A percentile compares a stretch with the other conserved stretches of the same genome.
phyloP scores from a whole-genome alignment of 2,113 vertebrate species.

The Brachionichthys hirsutus region DNA sequence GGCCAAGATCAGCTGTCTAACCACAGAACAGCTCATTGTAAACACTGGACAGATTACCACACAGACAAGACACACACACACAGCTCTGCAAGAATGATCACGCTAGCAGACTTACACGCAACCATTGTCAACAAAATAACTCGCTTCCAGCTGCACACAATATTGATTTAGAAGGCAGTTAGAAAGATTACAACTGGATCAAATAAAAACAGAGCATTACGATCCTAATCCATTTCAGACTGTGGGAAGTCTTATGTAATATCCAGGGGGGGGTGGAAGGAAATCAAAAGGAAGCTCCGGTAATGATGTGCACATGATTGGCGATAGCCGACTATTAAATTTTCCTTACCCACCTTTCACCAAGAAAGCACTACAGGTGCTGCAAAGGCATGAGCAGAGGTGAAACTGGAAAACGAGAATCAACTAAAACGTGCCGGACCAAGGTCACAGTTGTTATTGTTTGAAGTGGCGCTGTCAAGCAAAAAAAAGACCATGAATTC shows the following conservation, averaged over 20 bases:
- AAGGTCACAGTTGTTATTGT: constrained; percentile 85
- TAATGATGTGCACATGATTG: constrained; percentile 65
- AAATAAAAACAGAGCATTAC: constrained; percentile 59
- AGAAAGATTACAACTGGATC: constrained; percentile 55
- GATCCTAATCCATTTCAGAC: constrained; percentile 67
- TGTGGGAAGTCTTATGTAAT: constrained; percentile 81
- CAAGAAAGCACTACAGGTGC: constrained; percentile 73
- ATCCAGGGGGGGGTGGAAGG: constrained; percentile 58
- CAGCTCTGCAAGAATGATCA: constrained; percentile 36
- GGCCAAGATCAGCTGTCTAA: constrained; percentile 73
- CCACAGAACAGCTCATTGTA: constrained; percentile 54
- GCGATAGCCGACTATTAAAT: constrained; percentile 65
- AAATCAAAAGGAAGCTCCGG: constrained; percentile 47
- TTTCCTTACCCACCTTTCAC: constrained; percentile 21
- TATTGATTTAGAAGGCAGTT: constrained; percentile 49
- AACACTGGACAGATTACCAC: constrained; percentile 65
- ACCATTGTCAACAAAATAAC: constrained; percentile 57
- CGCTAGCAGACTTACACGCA: constrained; percentile 61
- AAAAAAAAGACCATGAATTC: constrained; percentile 90
- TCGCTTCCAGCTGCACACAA: constrained; percentile 52
- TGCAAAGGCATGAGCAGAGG: constrained; percentile 63
- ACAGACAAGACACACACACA: constrained; percentile 47
- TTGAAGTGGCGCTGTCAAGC: constrained; percentile 88
- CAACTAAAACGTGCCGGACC: constrained; percentile 54
- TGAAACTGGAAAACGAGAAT: constrained; percentile 55